Conservation (phyloP, 2,113 vertebrate genomes). For the Phylloscopus trochilus region DNA sequence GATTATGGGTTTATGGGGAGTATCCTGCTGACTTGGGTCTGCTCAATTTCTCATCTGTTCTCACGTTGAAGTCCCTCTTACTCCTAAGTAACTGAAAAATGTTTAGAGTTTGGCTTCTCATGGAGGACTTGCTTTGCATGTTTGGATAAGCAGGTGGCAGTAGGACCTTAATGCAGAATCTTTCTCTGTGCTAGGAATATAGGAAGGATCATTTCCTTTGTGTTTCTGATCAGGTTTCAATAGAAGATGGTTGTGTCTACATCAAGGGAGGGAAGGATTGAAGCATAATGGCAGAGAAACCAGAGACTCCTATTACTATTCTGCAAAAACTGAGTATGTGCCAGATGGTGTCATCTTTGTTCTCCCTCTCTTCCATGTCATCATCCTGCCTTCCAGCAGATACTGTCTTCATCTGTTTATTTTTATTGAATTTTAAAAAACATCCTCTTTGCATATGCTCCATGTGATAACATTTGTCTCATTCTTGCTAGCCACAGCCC, state of each 20-base stretch:
- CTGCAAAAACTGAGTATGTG: neutral
- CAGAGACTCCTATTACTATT: neutral
- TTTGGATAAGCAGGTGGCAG: slow-evolving; percentile 15
- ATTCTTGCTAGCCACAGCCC: neutral
- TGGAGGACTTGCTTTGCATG: neutral
- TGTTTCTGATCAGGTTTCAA: neutral
- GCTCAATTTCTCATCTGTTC: neutral
- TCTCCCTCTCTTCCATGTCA: neutral
- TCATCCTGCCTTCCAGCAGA: neutral
- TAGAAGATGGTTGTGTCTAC: neutral
- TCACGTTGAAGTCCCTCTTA: neutral
- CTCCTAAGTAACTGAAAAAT: neutral
- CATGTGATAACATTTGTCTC: neutral
- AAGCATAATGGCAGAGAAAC: neutral
- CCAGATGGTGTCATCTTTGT: neutral
- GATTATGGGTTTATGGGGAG: neutral
- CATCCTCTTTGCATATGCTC: neutral
- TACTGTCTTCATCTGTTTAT: neutral
- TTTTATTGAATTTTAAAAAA: neutral
- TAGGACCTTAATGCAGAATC: neutral
- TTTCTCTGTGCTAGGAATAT: neutral
- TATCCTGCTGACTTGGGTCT: neutral
- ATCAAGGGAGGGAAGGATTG: neutral
- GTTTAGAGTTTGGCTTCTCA: neutral
- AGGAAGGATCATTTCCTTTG: neutral